Conservation (phyloP, 1,140 invertebrate species). For the Pogonus chalceus region DNA sequence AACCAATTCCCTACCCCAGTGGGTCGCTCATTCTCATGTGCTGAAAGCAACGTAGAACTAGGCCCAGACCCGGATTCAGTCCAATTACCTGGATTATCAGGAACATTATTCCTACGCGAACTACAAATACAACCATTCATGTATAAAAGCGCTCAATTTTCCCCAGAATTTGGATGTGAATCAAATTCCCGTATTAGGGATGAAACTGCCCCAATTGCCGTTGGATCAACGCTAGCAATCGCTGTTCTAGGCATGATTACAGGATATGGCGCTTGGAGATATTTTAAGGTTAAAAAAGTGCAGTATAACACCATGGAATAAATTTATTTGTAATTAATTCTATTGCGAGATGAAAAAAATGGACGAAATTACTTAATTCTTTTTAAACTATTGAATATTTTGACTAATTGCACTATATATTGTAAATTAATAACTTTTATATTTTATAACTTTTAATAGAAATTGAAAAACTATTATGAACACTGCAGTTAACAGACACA, state of each 20-base stretch:
- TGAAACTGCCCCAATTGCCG: conserved; percentile 76
- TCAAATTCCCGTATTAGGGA: conserved; percentile 45
- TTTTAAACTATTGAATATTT: too few species aligned
- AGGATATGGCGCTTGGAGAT: conserved; percentile 77
- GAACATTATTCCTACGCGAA: conserved; percentile 23
- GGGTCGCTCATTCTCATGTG: conserved; percentile 70
- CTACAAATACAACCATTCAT: conserved; percentile 48
- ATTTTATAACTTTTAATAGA: too few species aligned
- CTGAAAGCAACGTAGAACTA: conserved; percentile 51
- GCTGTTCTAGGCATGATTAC: conserved; percentile 68
- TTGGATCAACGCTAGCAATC: conserved; percentile 75
- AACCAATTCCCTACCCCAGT: conserved; percentile 63
- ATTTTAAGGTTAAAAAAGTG: conserved; percentile 81
- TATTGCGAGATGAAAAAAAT: too few species aligned
- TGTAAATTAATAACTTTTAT: too few species aligned
- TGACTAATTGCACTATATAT: too few species aligned
- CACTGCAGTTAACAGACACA: too few species aligned
- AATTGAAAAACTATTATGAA: too few species aligned
- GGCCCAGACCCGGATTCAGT: conserved; percentile 34
- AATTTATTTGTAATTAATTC: too few species aligned
- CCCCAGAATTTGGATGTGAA: conserved; percentile 44
- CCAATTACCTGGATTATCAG: conserved; percentile 25
- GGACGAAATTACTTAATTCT: too few species aligned
- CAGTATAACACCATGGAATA: conserved; percentile 90
- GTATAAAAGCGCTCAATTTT: conserved; percentile 52